Percentiles rank a stretch among this genome's conserved stretches.
phyloP scores from a whole-genome alignment of 1,140 invertebrate genomes.

The Dendrolimus kikuchii region DNA sequence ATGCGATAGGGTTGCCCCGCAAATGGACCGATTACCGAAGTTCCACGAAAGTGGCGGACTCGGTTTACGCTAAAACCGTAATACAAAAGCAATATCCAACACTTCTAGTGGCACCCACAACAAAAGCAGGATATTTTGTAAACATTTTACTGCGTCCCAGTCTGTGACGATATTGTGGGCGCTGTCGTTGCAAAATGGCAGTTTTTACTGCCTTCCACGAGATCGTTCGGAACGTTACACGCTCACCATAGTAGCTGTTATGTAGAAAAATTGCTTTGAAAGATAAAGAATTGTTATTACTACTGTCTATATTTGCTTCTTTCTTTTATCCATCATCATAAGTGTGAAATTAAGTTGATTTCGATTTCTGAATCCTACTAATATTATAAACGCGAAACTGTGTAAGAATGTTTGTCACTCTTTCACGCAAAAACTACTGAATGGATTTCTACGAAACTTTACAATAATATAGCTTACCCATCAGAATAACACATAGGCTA shows the following conservation, averaged over 20 bases:
- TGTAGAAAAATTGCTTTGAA: slow-evolving; percentile 9
- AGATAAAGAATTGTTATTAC: too few relatives aligned
- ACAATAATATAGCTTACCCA: too few relatives aligned
- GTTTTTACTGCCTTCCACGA: slow-evolving; percentile 52
- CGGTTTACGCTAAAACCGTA: slow-evolving; percentile 25
- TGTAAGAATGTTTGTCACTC: too few relatives aligned
- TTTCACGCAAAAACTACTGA: too few relatives aligned
- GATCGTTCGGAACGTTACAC: slow-evolving; percentile 33
- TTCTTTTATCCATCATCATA: too few relatives aligned
- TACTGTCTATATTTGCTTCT: too few relatives aligned
- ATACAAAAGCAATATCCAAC: slow-evolving; percentile 45
- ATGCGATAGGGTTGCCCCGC: not conserved
- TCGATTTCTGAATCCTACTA: too few relatives aligned
- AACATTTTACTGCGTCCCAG: slow-evolving; percentile 60
- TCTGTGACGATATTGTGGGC: slow-evolving; percentile 57
- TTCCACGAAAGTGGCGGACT: slow-evolving; percentile 18
- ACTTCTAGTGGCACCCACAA: slow-evolving; percentile 31
- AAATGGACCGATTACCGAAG: slow-evolving; percentile 21
- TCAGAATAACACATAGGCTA: too few relatives aligned
- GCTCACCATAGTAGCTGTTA: slow-evolving; percentile 24
- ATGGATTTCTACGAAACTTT: too few relatives aligned
- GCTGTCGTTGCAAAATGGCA: slow-evolving; percentile 48
- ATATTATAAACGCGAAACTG: too few relatives aligned
- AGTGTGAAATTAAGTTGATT: too few relatives aligned
- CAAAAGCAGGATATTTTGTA: slow-evolving; percentile 57